These are phyloP conservation scores for Apostichopus parvimensis DNA, from an alignment of 35 echinoderm and acorn worm species.

Conservation along the genomic window DNA sequence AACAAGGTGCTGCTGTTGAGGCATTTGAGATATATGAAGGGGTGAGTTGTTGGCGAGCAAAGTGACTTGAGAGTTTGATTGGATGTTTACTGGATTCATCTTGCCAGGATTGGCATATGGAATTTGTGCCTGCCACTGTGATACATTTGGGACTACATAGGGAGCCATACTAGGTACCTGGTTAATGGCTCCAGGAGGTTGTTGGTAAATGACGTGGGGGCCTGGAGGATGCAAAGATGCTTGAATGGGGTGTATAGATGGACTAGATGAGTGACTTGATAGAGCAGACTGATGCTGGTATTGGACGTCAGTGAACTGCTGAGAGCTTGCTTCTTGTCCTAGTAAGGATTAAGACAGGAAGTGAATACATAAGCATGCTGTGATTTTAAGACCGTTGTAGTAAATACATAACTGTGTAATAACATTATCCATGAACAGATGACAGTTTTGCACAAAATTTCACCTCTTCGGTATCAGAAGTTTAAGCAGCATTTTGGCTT, in stretches of 20 bases:
- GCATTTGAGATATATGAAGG: slow-evolving; percentile 40
- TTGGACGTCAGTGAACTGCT: slow-evolving; percentile 25
- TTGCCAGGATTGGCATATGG: slow-evolving; percentile 28
- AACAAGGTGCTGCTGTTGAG: slow-evolving; percentile 37
- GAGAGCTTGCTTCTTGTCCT: slow-evolving; percentile 22
- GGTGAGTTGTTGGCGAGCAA: slow-evolving; percentile 20
- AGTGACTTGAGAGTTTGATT: slow-evolving; percentile 23
- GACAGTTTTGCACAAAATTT: not conserved
- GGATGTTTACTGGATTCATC: slow-evolving; percentile 9
- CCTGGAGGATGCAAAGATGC: slow-evolving; percentile 12
- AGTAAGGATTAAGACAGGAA: slow-evolving; percentile 4
- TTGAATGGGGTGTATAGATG: slow-evolving; percentile 20
- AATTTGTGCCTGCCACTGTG: slow-evolving; percentile 21
- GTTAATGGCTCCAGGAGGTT: not conserved
- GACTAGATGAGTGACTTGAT: slow-evolving; percentile 31
- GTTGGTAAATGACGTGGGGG: slow-evolving; percentile 29
- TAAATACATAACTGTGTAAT: too few relatives aligned
- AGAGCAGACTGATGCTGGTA: slow-evolving; percentile 38
- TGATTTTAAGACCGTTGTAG: too few relatives aligned
- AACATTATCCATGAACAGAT: not conserved
- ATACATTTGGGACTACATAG: slow-evolving; percentile 19
- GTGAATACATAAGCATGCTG: not conserved
- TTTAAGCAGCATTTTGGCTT: not conserved
- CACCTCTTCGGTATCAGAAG: not conserved
- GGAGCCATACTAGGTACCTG: slow-evolving; percentile 8